These are phyloP conservation scores for Steinernema feltiae DNA, from an alignment of 1,140 invertebrate genomes.

Conservation along the genomic window DNA sequence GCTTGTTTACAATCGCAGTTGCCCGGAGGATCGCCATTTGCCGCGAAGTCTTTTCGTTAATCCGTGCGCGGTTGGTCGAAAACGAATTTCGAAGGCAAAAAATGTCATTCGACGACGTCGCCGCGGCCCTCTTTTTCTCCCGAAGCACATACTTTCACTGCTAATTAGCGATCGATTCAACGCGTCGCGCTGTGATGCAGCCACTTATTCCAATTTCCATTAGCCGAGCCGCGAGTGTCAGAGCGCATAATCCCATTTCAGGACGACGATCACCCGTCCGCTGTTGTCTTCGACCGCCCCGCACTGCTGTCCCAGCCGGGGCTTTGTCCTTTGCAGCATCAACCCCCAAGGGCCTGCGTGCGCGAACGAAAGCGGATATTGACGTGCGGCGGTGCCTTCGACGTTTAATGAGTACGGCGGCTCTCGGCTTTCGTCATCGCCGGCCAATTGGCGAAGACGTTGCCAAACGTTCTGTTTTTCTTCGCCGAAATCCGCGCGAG, in stretches of 20 bases:
- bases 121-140: neutral
- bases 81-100: neutral
- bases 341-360: neutral
- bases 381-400: neutral
- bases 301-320: neutral
- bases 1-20: neutral
- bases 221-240: neutral
- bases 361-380: neutral
- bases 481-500: neutral
- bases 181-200: neutral
- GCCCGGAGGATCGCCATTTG: no score
- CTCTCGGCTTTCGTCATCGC: neutral
- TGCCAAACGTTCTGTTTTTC: neutral
- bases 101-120: neutral
- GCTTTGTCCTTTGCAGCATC: neutral
- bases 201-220: conserved; percentile 9
- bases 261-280: neutral
- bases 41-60: neutral
- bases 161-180: conserved; percentile 8
- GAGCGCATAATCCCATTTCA: neutral
- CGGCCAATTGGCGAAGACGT: neutral
- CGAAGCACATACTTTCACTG: neutral
- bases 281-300: neutral
- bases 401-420: neutral
- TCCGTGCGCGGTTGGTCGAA: neutral